Conservation (phyloP, 2,113 vertebrate genomes). For the Mugil cephalus region DNA sequence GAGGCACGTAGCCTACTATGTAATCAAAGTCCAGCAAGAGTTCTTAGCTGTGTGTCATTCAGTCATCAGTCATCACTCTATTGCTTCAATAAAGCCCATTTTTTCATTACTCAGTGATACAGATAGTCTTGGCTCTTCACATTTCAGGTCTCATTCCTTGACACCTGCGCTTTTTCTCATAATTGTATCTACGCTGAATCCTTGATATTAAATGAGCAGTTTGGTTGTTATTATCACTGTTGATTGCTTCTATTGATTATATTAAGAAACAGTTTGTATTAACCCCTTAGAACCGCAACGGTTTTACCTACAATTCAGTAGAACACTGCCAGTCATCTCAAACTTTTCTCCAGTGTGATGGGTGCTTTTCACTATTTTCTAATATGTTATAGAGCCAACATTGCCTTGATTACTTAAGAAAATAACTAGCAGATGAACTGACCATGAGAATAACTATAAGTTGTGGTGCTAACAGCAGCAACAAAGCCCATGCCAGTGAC, state of each 20-base stretch:
- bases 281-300: not conserved
- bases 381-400: not conserved
- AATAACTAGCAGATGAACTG: not conserved
- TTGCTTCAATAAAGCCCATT: too few species aligned
- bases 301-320: not conserved
- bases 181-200: too few species aligned
- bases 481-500: not conserved
- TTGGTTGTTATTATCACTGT: too few species aligned
- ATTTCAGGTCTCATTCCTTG: too few species aligned
- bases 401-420: not conserved
- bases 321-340: not conserved
- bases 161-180: too few species aligned
- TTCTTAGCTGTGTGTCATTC: not conserved
- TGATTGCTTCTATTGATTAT: not conserved
- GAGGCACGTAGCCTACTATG: not conserved
- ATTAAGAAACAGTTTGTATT: not conserved
- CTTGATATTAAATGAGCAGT: too few species aligned
- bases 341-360: not conserved
- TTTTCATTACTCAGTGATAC: too few species aligned
- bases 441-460: not conserved
- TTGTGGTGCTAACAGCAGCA: not conserved
- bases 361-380: not conserved
- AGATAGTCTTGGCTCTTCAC: not conserved
- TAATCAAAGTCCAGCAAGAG: not conserved
- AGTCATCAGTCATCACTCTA: not conserved